A percentile compares a stretch with the other conserved stretches of the same genome.
phyloP scores from a whole-genome alignment of 2,113 vertebrate species.

The Hypocryptadius cinnamomeus region DNA sequence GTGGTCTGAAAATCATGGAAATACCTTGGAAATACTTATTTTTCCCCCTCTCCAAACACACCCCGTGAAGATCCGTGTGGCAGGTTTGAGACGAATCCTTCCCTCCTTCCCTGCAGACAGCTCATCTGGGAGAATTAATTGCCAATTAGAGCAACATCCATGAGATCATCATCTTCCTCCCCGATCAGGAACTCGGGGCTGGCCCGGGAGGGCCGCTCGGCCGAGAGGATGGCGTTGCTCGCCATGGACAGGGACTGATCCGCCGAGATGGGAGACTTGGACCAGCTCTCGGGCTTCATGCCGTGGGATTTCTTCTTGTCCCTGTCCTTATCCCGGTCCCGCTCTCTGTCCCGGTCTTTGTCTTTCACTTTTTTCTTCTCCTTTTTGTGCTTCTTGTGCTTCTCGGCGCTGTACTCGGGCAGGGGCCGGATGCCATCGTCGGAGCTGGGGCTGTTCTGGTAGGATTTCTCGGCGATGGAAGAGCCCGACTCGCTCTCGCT shows the following conservation, averaged over 20 bases:
- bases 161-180: conserved; percentile 96
- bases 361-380: conserved; percentile 96
- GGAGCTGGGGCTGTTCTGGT: conserved; percentile 97
- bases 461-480: conserved; percentile 94
- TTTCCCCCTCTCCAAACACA: not conserved
- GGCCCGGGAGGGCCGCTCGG: conserved; percentile 83
- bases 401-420: conserved; percentile 87
- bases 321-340: conserved; percentile 86
- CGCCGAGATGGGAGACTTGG: conserved; percentile 88
- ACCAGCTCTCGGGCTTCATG: conserved; percentile 93
- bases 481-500: conserved; percentile 97
- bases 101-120: not conserved
- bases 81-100: not conserved
- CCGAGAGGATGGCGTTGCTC: conserved; percentile 69
- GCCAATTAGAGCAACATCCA: conserved; percentile 93
- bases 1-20: not conserved
- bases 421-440: conserved; percentile 86
- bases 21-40: conserved; percentile 8
- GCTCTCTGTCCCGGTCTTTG: conserved; percentile 75
- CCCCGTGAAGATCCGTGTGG: accelerated
- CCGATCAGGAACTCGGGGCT: conserved; percentile 91
- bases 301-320: conserved; percentile 93
- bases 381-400: conserved; percentile 99
- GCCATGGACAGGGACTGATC: conserved; percentile 84
- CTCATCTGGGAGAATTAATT: conserved; percentile 61